Evolutionary conservation across 2,113 vertebrate genomes (phyloP).

Genomic region (Thinocorus orbignyianus): DNA sequence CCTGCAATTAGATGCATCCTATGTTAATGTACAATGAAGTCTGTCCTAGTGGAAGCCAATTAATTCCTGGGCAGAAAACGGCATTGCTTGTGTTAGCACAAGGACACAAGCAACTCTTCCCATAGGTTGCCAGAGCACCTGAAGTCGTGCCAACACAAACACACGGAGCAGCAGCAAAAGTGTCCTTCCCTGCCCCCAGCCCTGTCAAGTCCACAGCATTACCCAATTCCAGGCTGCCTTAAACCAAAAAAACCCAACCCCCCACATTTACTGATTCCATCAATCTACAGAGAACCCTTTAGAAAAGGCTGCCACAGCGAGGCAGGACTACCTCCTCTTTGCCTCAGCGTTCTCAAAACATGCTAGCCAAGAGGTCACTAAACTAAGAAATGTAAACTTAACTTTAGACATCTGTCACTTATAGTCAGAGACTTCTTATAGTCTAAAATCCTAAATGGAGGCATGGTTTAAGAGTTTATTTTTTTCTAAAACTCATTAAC

Average conservation of each 20-base stretch:
- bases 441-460: background rate
- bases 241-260: accelerated
- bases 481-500: background rate
- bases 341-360: accelerated
- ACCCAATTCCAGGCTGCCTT: background rate
- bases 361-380: background rate
- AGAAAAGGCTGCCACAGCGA: background rate
- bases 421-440: background rate
- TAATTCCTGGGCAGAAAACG: background rate
- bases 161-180: background rate
- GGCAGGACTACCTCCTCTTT: background rate
- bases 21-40: background rate
- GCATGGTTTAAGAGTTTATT: background rate
- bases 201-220: accelerated
- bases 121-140: background rate
- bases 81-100: background rate
- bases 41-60: background rate
- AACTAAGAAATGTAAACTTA: background rate
- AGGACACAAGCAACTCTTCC: background rate
- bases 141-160: background rate
- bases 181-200: background rate
- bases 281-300: accelerated
- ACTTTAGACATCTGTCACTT: background rate
- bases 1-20: background rate
- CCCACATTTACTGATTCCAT: background rate